Evolutionary conservation across 2,888 invertebrate genomes (phyloP), one percentile per base, ranked within the genome.

Genomic region (Willowsia nigromaculata): DNA sequence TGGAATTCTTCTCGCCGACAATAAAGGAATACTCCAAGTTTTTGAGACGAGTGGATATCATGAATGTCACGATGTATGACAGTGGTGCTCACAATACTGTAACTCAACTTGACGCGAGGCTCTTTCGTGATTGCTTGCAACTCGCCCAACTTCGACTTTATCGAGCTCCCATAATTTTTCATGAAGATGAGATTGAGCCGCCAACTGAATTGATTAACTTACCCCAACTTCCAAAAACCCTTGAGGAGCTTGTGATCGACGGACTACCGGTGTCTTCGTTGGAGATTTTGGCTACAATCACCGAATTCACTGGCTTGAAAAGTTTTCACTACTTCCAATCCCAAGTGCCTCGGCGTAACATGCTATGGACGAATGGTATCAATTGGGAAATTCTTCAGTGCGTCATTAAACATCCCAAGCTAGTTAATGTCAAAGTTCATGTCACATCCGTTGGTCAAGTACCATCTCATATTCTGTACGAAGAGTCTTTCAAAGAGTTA

Each of bases 21-120:
- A 81, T 88, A 43, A 71, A 7, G 0, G 74, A 80, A 15, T 91
- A 86, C 37, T 47, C 88, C 7, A 71, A 83, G 22, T 90, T 88
- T 43, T 68, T 91, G 5, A 53, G 80, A 9, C 13, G 83, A 0
- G 50, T 91, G 22, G 90, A 91, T 11, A 71, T 91, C 1, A 88
- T 91, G 53, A 91, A 91, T 33, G 53, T 91, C 15, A 89, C 87
- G 0, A 89, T 90, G 71, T 91, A 91, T 33, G 85, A 90, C 30
- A 85, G 88, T 15, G 90, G 86, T 25, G 84, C 85, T 40, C 74
- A 80, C 1, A 85, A 88, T 15, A 90, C 84, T 22, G 89, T 87
- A 13, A 87, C 84, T 0, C 90, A 89, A 37, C 68, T 90, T 1
- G 85, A 91, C 47, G 80, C 85, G 9, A 76, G 43, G 47, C 25